Evolutionary conservation across 2,797 vertebrate species (phyloP).

Genomic region (Phoeniculus purpureus): DNA sequence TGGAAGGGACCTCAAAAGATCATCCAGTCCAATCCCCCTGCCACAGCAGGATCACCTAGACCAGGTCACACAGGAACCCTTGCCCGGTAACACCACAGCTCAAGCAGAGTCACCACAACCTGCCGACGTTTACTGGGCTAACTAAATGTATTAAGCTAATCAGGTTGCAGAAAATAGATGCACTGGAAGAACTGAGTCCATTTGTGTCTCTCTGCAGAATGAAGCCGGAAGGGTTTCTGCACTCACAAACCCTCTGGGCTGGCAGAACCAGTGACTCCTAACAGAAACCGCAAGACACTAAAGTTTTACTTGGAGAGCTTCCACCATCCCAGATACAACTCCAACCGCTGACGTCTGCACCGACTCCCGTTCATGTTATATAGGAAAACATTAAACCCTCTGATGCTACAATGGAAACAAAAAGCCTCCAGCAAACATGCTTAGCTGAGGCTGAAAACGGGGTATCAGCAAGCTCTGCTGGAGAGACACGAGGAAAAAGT

Average conservation of each 20-base stretch:
- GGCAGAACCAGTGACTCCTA: not conserved
- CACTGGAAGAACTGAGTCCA: not conserved
- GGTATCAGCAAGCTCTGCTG: not conserved
- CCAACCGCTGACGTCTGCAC: not conserved
- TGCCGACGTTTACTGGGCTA: not conserved
- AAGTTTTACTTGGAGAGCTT: constrained; percentile 44
- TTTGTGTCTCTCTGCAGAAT: not conserved
- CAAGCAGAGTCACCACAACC: not conserved
- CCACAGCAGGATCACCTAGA: too few species aligned
- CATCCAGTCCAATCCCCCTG: too few species aligned
- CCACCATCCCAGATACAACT: constrained; percentile 28
- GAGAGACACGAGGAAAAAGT: not conserved
- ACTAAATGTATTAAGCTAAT: not conserved
- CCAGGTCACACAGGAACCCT: not conserved
- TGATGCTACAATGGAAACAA: not conserved
- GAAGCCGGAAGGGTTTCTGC: not conserved
- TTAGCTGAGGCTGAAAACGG: not conserved
- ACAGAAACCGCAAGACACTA: constrained; percentile 15
- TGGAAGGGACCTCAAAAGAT: too few species aligned
- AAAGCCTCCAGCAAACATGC: not conserved
- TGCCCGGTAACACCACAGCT: too few species aligned
- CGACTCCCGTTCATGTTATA: not conserved
- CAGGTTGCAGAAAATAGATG: not conserved
- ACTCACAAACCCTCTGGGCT: not conserved
- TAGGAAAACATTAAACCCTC: not conserved